These are phyloP conservation scores for Hippoglossus hippoglossus DNA, from an alignment of 2,797 vertebrate species.

Conservation along the genomic window DNA sequence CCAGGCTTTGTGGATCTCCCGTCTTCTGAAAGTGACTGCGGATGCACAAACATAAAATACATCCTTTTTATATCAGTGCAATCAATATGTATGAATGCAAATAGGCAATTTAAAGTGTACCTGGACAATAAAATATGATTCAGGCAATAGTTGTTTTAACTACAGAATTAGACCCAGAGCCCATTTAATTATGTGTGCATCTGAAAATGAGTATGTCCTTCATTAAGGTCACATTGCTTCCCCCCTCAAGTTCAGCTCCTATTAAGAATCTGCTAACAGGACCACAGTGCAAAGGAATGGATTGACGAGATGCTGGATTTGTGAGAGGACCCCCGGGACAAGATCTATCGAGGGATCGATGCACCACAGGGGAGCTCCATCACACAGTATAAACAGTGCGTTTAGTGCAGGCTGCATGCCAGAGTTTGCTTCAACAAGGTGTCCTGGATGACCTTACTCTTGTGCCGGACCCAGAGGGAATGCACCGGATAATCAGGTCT, in stretches of 20 bases:
- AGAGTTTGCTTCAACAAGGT: conserved; percentile 42
- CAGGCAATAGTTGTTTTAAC: background rate
- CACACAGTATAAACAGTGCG: conserved; percentile 60
- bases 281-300: conserved; percentile 40
- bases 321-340: conserved; percentile 60
- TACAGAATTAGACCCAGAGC: background rate
- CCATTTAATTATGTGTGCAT: conserved; percentile 1
- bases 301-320: conserved; percentile 59
- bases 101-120: background rate
- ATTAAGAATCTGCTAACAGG: conserved; percentile 51
- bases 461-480: conserved; percentile 27
- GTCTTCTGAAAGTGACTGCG: conserved; percentile 6
- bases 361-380: conserved; percentile 62
- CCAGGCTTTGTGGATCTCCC: background rate
- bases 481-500: conserved; percentile 26
- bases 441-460: conserved; percentile 66
- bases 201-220: conserved; percentile 48
- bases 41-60: background rate
- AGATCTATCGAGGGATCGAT: conserved; percentile 75
- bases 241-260: conserved; percentile 42
- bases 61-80: background rate
- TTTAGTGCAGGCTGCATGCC: conserved; percentile 61
- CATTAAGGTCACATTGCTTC: conserved; percentile 59
- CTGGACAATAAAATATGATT: background rate
- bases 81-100: background rate